Evolutionary conservation across 2,113 vertebrate genomes (phyloP).

Genomic region (Caretta caretta): DNA sequence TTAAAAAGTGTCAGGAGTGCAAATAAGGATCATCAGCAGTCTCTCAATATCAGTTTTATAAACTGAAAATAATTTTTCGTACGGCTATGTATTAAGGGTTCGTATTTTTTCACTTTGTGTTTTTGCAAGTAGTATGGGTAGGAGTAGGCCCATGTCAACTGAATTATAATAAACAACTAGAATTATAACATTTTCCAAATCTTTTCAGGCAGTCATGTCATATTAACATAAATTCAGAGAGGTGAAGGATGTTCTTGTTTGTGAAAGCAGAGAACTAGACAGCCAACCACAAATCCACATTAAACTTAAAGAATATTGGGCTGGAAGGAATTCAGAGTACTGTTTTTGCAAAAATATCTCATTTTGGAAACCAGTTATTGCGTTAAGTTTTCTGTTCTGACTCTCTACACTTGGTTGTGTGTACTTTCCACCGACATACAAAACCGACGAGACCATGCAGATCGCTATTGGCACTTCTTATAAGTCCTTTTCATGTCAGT

Average conservation of each 20-base stretch:
- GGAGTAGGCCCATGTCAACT: neutral
- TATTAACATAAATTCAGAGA: neutral
- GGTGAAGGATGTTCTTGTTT: neutral
- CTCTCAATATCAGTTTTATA: neutral
- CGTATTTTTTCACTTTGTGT: neutral
- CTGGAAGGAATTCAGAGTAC: neutral
- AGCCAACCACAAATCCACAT: neutral
- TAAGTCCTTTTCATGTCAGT: neutral
- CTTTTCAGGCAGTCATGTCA: neutral
- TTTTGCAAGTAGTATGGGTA: neutral
- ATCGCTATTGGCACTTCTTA: neutral
- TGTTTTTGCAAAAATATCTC: neutral
- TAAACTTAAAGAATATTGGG: neutral
- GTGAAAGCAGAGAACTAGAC: neutral
- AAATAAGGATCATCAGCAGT: neutral
- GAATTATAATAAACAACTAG: neutral
- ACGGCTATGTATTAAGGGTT: neutral
- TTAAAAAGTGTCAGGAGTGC: neutral
- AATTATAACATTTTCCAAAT: neutral
- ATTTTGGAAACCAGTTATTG: neutral
- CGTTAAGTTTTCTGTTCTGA: neutral
- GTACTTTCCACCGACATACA: neutral
- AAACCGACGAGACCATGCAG: neutral
- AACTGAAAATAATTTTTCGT: neutral
- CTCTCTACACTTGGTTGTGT: neutral